A percentile compares a stretch with the other conserved stretches of the same genome.
Conservation (phyloP, 1,140 invertebrate species). For the Rhagoletis pomonella region DNA sequence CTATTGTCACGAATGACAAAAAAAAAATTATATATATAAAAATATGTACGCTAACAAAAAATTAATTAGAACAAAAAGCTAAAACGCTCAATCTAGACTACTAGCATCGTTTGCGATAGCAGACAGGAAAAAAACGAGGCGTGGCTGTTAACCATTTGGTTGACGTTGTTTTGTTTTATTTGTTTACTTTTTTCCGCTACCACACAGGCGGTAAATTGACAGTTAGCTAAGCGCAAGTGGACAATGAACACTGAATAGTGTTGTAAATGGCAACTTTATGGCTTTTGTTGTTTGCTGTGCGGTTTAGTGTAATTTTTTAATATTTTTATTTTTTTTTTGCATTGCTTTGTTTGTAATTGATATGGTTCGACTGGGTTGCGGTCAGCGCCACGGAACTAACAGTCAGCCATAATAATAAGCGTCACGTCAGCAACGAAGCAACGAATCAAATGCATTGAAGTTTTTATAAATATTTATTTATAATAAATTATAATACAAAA, state of each 20-base stretch:
- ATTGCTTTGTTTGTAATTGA: slow-evolving; percentile 14
- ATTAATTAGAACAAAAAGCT: slow-evolving; percentile 8
- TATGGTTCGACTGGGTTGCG: not conserved
- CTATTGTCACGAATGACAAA: slow-evolving; percentile 27
- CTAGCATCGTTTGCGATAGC: not conserved
- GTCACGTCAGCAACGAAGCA: not conserved
- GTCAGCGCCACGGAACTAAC: not conserved
- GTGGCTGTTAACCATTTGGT: slow-evolving; percentile 24
- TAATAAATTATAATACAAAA: not conserved
- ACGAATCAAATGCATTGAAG: not conserved
- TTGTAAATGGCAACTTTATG: slow-evolving; percentile 47
- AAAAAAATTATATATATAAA: not conserved
- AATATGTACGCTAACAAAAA: not conserved
- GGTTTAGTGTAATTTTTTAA: not conserved
- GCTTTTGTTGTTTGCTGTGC: not conserved
- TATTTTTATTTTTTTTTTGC: not conserved
- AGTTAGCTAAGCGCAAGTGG: slow-evolving; percentile 31
- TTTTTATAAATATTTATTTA: not conserved
- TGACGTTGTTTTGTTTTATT: not conserved
- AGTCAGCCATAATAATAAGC: not conserved
- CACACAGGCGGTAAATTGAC: slow-evolving; percentile 20
- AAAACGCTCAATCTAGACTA: not conserved
- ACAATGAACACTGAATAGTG: slow-evolving; percentile 36
- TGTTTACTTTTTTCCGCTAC: not conserved
- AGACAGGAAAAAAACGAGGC: not conserved